Base-by-base conservation (phyloP, 2,113 vertebrate genomes). In the Onychorhynchus coronatus region DNA sequence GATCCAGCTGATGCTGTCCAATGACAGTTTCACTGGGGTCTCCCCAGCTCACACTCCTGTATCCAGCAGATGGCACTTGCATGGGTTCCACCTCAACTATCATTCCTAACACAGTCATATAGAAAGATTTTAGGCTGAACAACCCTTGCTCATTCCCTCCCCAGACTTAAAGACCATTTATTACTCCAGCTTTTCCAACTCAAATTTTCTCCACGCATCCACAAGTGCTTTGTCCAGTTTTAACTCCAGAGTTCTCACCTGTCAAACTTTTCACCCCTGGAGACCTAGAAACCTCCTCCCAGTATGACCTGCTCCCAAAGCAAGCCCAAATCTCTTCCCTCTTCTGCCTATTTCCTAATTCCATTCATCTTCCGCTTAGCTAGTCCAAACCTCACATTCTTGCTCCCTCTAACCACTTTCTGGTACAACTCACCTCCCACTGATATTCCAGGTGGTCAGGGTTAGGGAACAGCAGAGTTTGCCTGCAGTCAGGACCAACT, bases 101-200 rank as follows among this genome's bases (percentile, higher is more conserved):
- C 8, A 31, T 5, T 89, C 14, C 41, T 53, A 44, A 28, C 78
- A 37, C 24, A 70, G 11, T 1, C 44, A 17, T 0, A 0, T 4
- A 76, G 30, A 37, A 58, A 65, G 20, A 66, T 46, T 6, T 61
- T 55, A 49, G 49, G 19, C 22, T 46, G 21, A 88, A 67, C 23
- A 75, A 63, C 12, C 14, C 30, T 68, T 53, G n/a, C 7, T 55
- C 18, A 46, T 46, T 89, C 22, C 23, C 33, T 94, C 30, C 16
- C 30, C 12, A 42, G 17, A 77, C 5, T 41, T 44, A 5, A 56
- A 53, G 14, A 81, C 4, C 7, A 56, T 31, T 79, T 28, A 66
- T 62, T 52, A 28, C 31, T 67, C 46, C 22, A 41, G 8, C 33
- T 81, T 88, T 59, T 79, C 15, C 16, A 85, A 28, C 8, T 56